Evolutionary conservation across 2,113 vertebrate genomes (phyloP).

Genomic region (Polyodon spathula): DNA sequence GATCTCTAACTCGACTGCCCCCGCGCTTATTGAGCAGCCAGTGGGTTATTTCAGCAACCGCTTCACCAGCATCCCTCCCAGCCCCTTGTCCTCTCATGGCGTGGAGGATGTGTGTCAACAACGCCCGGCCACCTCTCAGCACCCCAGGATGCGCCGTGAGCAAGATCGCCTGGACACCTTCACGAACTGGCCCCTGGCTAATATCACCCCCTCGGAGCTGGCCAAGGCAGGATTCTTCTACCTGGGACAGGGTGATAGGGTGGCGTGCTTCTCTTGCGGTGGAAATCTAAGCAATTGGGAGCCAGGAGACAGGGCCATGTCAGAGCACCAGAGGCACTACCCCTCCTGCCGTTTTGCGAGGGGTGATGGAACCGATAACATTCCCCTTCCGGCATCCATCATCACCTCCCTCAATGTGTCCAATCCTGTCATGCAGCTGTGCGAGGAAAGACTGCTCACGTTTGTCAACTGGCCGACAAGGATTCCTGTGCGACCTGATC

Average conservation of each 20-base stretch:
- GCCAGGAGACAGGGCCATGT: conserved; percentile 82
- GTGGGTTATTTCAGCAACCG: conserved; percentile 66
- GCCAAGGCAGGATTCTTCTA: conserved; percentile 93
- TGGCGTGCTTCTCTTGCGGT: conserved; percentile 88
- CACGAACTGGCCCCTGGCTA: conserved; percentile 66
- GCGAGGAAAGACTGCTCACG: conserved; percentile 72
- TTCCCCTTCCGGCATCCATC: conserved; percentile 46
- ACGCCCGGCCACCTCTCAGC: conserved; percentile 53
- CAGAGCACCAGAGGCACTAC: conserved; percentile 87
- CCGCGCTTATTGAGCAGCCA: conserved; percentile 53
- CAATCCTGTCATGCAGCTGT: conserved; percentile 84
- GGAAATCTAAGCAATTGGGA: conserved; percentile 91
- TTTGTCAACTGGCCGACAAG: conserved; percentile 83
- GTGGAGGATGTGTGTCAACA: conserved; percentile 66
- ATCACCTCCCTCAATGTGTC: conserved; percentile 66
- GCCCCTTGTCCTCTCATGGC: conserved; percentile 56
- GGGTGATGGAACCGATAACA: conserved; percentile 57
- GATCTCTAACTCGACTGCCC: conserved; percentile 29
- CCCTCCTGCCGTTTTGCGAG: conserved; percentile 81
- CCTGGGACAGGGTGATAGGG: conserved; percentile 75
- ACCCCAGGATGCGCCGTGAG: conserved; percentile 73
- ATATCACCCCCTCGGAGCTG: conserved; percentile 72
- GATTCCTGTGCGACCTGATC: conserved; percentile 82
- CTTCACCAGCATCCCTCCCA: conserved; percentile 64
- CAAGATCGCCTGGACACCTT: conserved; percentile 79